These are phyloP conservation scores for Dicrostonyx torquatus DNA, from an alignment of 2,797 vertebrate species.

Conservation along the genomic window DNA sequence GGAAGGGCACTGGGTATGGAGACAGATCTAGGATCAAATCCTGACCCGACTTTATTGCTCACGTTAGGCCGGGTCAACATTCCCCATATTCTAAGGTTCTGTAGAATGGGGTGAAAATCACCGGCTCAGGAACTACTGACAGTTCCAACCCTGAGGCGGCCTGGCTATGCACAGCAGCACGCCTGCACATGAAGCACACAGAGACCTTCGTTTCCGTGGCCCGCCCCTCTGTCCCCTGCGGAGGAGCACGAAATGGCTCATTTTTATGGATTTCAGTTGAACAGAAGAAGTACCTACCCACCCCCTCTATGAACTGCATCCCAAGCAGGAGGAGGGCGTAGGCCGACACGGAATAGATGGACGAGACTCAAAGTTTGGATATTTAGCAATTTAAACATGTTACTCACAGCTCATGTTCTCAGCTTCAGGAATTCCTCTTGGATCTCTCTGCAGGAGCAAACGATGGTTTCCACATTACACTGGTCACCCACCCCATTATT, in stretches of 20 bases:
- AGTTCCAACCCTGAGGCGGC: not conserved
- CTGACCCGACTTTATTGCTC: not conserved
- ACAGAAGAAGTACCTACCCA: not conserved
- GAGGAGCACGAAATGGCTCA: not conserved
- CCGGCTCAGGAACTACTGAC: not conserved
- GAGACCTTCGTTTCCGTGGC: not conserved
- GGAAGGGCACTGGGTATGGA: not conserved
- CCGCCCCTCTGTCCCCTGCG: not conserved
- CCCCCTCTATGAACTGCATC: conserved; percentile 23
- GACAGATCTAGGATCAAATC: conserved; percentile 25
- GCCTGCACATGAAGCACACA: not conserved
- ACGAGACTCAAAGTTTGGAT: conserved; percentile 66
- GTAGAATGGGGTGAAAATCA: not conserved
- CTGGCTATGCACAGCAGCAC: not conserved
- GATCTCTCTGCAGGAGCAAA: conserved; percentile 29
- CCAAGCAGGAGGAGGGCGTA: not conserved
- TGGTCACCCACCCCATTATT: conserved; percentile 56
- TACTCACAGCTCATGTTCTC: conserved; percentile 69
- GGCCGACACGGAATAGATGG: conserved; percentile 55
- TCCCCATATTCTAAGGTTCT: not conserved
- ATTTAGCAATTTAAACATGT: conserved; percentile 72
- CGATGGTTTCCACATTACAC: conserved; percentile 62
- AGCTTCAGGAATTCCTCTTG: conserved; percentile 62
- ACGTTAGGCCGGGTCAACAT: not conserved
- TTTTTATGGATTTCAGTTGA: not conserved